Conservation (phyloP, 2,113 vertebrate genomes). For the Corythoichthys haematopterus region DNA sequence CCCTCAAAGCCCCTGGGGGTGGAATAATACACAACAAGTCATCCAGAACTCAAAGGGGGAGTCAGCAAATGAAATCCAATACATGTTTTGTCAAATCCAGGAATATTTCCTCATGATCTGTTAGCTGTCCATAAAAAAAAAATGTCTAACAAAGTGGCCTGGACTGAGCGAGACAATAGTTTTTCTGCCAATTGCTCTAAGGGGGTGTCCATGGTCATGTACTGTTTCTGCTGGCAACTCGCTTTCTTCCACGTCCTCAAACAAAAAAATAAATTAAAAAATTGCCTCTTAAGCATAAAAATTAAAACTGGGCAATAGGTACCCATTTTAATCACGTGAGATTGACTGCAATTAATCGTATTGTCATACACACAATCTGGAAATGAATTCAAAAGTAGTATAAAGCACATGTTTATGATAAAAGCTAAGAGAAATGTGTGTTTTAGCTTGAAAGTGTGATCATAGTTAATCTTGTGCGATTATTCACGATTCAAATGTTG, state of each 20-base stretch:
- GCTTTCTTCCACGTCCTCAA: conserved; percentile 6
- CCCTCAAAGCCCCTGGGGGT: conserved; percentile 68
- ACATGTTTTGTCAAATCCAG: conserved; percentile 11
- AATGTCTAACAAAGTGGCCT: conserved; percentile 7
- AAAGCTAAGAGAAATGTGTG: too few relatives aligned
- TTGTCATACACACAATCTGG: too few relatives aligned
- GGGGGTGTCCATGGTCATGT: conserved; percentile 1
- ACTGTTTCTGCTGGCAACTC: conserved; percentile 1
- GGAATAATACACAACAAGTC: conserved; percentile 72
- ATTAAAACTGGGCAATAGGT: too few relatives aligned
- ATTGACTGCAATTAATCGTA: too few relatives aligned
- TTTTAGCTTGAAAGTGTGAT: too few relatives aligned
- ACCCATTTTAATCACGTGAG: too few relatives aligned
- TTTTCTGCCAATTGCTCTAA: conserved; percentile 1
- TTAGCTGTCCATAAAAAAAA: conserved; percentile 7
- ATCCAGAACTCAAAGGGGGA: conserved; percentile 59
- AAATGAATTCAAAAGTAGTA: too few relatives aligned
- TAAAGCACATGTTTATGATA: too few relatives aligned
- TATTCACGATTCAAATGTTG: too few relatives aligned
- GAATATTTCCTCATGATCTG: conserved; percentile 14
- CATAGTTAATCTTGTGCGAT: too few relatives aligned
- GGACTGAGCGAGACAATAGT: background rate
- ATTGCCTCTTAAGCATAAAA: background rate
- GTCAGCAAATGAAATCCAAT: conserved; percentile 8
- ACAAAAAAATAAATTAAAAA: background rate